phyloP scores from a whole-genome alignment of 2,113 vertebrate genomes.

The Rhabdomys dilectus region DNA sequence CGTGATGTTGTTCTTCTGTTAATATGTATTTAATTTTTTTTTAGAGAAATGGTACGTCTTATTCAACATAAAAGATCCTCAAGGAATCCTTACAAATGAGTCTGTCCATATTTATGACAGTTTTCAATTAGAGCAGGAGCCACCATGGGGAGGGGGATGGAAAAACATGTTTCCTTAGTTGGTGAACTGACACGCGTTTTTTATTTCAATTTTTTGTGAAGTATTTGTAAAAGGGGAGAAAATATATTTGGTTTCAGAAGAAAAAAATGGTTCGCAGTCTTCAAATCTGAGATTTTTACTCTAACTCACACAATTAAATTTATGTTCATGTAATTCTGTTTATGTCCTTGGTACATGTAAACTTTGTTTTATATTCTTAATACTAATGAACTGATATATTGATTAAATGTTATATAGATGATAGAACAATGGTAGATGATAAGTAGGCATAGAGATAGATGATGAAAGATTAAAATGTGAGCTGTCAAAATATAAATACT shows the following conservation, averaged over 20 bases:
- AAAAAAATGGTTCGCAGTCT: neutral
- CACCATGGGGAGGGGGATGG: neutral
- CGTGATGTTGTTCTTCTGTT: neutral
- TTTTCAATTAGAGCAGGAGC: neutral
- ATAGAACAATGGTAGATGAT: neutral
- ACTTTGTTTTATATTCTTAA: neutral
- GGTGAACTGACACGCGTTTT: neutral
- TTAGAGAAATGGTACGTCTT: neutral
- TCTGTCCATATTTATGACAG: neutral
- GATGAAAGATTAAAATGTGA: neutral
- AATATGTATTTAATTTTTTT: neutral
- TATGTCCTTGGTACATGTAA: neutral
- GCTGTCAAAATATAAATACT: neutral
- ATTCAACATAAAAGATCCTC: neutral
- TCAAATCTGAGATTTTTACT: slow-evolving; percentile 15
- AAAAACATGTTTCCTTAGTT: neutral
- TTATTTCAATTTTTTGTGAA: neutral
- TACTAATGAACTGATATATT: neutral
- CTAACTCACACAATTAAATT: slow-evolving; percentile 15
- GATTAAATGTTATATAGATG: neutral
- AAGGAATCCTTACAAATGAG: neutral
- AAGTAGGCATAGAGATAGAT: neutral
- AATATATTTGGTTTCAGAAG: neutral
- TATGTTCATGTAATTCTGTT: neutral
- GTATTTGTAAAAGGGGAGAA: neutral